Evolutionary conservation across 1,140 invertebrate species (phyloP).

Genomic region (Cotesia glomerata): DNA sequence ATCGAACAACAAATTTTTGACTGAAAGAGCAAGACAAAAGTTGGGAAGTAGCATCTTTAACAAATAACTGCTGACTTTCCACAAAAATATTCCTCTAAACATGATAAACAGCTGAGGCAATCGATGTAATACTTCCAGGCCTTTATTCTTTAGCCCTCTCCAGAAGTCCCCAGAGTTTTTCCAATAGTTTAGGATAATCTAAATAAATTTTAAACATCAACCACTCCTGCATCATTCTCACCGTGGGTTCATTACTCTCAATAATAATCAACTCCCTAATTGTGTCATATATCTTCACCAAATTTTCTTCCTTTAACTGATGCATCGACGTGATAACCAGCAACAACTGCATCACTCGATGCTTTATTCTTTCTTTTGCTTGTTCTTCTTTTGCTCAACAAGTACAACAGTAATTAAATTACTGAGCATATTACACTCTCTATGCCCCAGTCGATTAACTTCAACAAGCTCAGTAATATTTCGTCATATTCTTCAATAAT

Average conservation of each 20-base stretch:
- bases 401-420: not conserved
- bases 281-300: too few relatives aligned
- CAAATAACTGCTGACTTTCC: not conserved
- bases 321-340: too few relatives aligned
- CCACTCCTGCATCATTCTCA: slow-evolving; percentile 72
- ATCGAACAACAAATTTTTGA: slow-evolving; percentile 11
- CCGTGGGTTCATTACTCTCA: slow-evolving; percentile 64
- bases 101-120: slow-evolving; percentile 31
- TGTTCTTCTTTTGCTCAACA: slow-evolving; percentile 48
- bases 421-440: slow-evolving; percentile 25
- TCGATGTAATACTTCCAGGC: slow-evolving; percentile 20
- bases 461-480: slow-evolving; percentile 42
- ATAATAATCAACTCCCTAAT: too few relatives aligned
- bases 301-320: too few relatives aligned
- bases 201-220: slow-evolving; percentile 59
- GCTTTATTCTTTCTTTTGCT: too few relatives aligned
- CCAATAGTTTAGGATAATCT: slow-evolving; percentile 35
- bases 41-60: not conserved
- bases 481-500: slow-evolving; percentile 27
- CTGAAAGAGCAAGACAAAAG: slow-evolving; percentile 30
- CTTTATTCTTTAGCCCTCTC: slow-evolving; percentile 33
- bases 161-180: slow-evolving; percentile 49
- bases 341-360: too few relatives aligned
- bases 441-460: slow-evolving; percentile 28
- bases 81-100: slow-evolving; percentile 33